phyloP scores from a whole-genome alignment of 1,140 invertebrate genomes.

The Drosophila teissieri region DNA sequence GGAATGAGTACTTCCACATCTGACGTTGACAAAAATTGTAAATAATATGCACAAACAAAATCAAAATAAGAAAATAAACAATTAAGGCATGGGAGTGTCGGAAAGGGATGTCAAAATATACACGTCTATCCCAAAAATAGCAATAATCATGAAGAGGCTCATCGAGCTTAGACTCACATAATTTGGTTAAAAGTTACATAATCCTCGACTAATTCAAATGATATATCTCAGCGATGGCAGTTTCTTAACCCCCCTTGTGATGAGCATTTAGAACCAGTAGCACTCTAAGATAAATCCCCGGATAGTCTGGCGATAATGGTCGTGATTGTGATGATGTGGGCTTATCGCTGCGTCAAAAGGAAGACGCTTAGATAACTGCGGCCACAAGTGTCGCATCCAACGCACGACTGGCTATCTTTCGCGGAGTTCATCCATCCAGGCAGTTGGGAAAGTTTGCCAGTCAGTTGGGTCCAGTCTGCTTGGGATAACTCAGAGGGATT shows the following conservation, averaged over 20 bases:
- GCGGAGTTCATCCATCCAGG: constrained; percentile 6
- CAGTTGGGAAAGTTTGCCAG: constrained; percentile 20
- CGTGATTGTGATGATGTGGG: constrained; percentile 39
- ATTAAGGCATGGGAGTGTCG: not conserved
- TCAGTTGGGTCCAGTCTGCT: constrained; percentile 21
- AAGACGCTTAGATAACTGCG: constrained; percentile 68
- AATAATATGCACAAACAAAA: constrained; percentile 69
- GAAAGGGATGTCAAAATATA: not conserved
- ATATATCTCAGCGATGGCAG: too few species aligned
- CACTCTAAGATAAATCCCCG: constrained; percentile 59
- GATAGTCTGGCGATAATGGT: constrained; percentile 40
- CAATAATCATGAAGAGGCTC: too few species aligned
- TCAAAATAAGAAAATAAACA: constrained; percentile 29
- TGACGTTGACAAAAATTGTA: constrained; percentile 63
- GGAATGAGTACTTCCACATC: constrained; percentile 41
- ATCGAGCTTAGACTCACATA: too few species aligned
- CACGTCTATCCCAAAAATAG: too few species aligned
- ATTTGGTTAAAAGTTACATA: too few species aligned
- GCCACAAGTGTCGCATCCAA: constrained; percentile 59
- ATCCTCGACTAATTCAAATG: too few species aligned
- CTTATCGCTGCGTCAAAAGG: constrained; percentile 75
- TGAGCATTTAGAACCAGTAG: constrained; percentile 42
- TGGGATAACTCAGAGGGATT: constrained; percentile 3
- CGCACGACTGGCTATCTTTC: constrained; percentile 20
- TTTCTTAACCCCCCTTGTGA: constrained; percentile 3